Evolutionary conservation across 1,140 invertebrate species (phyloP).

Genomic region (Drosophila rhopaloa): DNA sequence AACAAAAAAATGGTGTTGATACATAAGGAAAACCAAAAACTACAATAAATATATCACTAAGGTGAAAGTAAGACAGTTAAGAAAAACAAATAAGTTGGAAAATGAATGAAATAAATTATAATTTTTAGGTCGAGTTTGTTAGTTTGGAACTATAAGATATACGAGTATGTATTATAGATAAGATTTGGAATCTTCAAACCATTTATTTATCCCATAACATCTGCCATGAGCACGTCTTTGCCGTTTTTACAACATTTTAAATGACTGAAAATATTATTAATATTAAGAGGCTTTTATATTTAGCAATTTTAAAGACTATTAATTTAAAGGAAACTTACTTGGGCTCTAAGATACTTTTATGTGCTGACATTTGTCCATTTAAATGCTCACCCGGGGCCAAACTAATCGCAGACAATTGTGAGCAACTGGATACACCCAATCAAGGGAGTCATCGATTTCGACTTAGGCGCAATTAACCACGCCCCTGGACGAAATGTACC

Average conservation of each 20-base stretch:
- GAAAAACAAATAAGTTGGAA: not conserved
- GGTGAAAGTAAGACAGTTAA: not conserved
- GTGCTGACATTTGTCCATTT: not conserved
- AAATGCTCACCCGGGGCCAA: constrained; percentile 8
- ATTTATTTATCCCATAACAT: too few relatives aligned
- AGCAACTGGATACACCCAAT: constrained; percentile 30
- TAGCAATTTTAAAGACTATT: too few relatives aligned
- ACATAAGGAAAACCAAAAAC: not conserved
- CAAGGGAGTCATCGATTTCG: constrained; percentile 68
- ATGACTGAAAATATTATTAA: too few relatives aligned
- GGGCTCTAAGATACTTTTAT: not conserved
- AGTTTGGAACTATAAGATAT: too few relatives aligned
- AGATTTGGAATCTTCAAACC: too few relatives aligned
- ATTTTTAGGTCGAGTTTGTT: too few relatives aligned
- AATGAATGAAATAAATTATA: not conserved
- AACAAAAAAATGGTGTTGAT: not conserved
- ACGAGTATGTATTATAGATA: too few relatives aligned
- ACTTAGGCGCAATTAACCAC: constrained; percentile 62
- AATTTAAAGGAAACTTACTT: too few relatives aligned
- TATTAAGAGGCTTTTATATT: too few relatives aligned
- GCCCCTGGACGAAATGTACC: constrained; percentile 31
- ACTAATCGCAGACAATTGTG: constrained; percentile 51
- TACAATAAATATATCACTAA: too few relatives aligned
- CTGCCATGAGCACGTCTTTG: too few relatives aligned
- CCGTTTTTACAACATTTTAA: too few relatives aligned